Evolutionary conservation across 1,140 invertebrate species (phyloP), one percentile per base, ranked within the genome.

Genomic region (Oryzaephilus surinamensis): DNA sequence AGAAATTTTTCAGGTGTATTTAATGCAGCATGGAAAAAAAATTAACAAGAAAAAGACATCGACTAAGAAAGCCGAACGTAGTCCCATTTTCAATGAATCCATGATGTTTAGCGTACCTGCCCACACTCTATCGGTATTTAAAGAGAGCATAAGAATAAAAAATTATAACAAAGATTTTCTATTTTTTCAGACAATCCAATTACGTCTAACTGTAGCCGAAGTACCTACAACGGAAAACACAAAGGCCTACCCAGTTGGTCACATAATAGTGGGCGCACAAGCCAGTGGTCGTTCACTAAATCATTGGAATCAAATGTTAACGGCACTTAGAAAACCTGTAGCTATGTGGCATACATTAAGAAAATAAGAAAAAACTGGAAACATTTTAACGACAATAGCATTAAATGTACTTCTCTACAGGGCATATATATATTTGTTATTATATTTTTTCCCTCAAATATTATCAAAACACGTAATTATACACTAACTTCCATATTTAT

Each of bases 281-380:
- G 70, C 77, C 1, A 67, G 67, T 2, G 84, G 82, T 20, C 77
- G 77, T 51, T 72, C 81, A 0, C 54, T 80, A n/a, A 73, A 73
- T 29, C 84, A 88, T 54, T 89, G 84, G 84, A 77, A 79, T 48
- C 83, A 87, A 62, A 87, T 88, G 84, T 64, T 88, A 40, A 69
- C 74, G n/a, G 79, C 81, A 12, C 67, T 84, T 26, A 72, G 84
- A 39, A 85, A 83, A 57, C 82, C 84, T 1, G 76, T 86, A 24
- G 80, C 82, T 6, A 86, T 85, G 81, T 88, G 84, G 84, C 85
- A 89, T 62, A 70, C 77, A 16, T 63, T 89, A n/a, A 67, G 80
- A 42, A 77, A 76, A 56, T 76, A 60, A 64, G 23, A 10, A 4
- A 24, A 7, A 4, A 24, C n/a, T n/a, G n/a, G n/a, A n/a, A n/a